Conservation (phyloP, 2,888 invertebrate species). For the Iphiclides podalirius region DNA sequence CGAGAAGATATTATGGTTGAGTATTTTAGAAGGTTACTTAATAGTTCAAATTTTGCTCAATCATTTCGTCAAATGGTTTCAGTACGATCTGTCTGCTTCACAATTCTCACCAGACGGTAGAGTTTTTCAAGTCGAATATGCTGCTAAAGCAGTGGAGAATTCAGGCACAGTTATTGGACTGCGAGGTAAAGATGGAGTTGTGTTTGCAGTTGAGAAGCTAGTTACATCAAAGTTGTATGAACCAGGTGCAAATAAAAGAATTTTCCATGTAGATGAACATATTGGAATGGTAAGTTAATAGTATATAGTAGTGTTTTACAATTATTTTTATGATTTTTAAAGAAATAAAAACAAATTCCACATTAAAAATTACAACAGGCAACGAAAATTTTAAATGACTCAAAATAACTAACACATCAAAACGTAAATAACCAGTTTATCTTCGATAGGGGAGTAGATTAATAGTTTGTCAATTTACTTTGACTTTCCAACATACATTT, state of each 20-base stretch:
- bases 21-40: slow-evolving; percentile 37
- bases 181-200: slow-evolving; percentile 96
- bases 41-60: slow-evolving; percentile 28
- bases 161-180: slow-evolving; percentile 98
- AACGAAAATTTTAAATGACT: too few relatives aligned
- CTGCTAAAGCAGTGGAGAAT: slow-evolving; percentile 98
- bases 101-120: slow-evolving; percentile 99
- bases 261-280: slow-evolving; percentile 95
- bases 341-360: not conserved
- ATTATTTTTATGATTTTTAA: not conserved
- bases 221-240: slow-evolving; percentile 96
- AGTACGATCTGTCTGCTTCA: slow-evolving; percentile 99
- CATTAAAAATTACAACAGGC: not conserved
- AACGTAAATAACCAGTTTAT: too few relatives aligned
- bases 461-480: too few relatives aligned
- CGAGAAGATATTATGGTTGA: not conserved
- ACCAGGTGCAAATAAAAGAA: slow-evolving; percentile 92
- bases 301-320: not conserved
- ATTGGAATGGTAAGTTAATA: slow-evolving; percentile 90
- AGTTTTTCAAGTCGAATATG: slow-evolving; percentile 99
- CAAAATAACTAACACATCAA: too few relatives aligned
- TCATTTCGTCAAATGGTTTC: slow-evolving; percentile 49
- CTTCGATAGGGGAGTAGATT: too few relatives aligned
- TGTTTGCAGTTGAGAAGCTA: slow-evolving; percentile 98
- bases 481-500: too few relatives aligned